Evolutionary conservation across 2,797 vertebrate genomes (phyloP).

Genomic region (Sebastes cheni): DNA sequence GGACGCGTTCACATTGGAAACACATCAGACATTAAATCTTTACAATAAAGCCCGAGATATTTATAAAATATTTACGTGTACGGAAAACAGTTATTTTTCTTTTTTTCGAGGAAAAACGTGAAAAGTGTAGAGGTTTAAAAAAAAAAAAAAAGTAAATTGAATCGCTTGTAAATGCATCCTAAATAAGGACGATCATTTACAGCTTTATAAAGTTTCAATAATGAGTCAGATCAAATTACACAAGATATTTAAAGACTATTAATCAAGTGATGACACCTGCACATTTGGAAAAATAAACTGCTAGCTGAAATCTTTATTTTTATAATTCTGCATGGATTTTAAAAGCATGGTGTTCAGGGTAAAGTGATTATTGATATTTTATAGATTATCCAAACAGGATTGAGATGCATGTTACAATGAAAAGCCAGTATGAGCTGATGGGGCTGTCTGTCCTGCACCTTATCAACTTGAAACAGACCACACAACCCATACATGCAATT

Average conservation of each 20-base stretch:
- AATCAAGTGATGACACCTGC: neutral
- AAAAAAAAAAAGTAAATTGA: neutral
- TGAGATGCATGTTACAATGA: neutral
- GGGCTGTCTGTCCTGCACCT: slow-evolving; percentile 34
- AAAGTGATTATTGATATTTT: slow-evolving; percentile 12
- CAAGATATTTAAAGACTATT: neutral
- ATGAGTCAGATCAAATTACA: neutral
- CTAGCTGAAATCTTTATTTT: neutral
- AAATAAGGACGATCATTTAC: neutral
- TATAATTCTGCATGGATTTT: neutral
- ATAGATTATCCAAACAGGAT: slow-evolving; percentile 3
- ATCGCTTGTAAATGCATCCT: neutral
- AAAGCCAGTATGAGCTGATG: neutral
- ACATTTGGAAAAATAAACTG: neutral
- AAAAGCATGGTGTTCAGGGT: neutral
- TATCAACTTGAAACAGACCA: slow-evolving; percentile 69
- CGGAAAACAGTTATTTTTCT: neutral
- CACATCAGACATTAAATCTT: neutral
- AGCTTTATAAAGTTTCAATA: neutral
- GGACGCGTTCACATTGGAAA: neutral
- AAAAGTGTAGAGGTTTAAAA: neutral
- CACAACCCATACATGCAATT: slow-evolving; percentile 50
- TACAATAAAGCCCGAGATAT: neutral
- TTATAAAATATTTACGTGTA: neutral
- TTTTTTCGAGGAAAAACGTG: neutral